These are phyloP conservation scores for Agonopterix subpropinquella DNA, from an alignment of 2,888 invertebrate genomes.

Conservation along the genomic window DNA sequence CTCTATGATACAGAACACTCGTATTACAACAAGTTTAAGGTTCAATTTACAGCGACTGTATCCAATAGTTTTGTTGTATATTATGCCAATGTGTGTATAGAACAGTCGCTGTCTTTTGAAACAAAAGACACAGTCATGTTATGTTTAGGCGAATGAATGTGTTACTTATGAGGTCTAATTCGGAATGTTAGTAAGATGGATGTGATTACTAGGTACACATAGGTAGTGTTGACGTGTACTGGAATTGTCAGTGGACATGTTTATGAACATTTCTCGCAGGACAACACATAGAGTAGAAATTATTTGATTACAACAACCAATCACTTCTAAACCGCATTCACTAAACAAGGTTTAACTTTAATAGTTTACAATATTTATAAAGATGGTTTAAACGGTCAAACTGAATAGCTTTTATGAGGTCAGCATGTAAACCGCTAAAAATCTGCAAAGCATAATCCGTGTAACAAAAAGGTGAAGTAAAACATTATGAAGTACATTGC, in stretches of 20 bases:
- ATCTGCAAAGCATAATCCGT: too few relatives aligned
- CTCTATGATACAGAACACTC: constrained; percentile 72
- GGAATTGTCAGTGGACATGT: constrained; percentile 36
- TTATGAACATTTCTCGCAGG: constrained; percentile 26
- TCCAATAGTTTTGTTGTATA: constrained; percentile 8
- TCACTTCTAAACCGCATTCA: constrained; percentile 39
- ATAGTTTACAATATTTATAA: too few relatives aligned
- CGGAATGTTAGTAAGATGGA: constrained; percentile 45
- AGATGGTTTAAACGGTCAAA: too few relatives aligned
- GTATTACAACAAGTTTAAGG: constrained; percentile 39
- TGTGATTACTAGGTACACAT: constrained; percentile 41
- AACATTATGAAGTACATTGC: too few relatives aligned
- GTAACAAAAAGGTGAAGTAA: too few relatives aligned
- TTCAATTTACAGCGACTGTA: constrained; percentile 49
- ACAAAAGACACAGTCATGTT: constrained; percentile 30
- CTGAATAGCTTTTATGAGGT: too few relatives aligned
- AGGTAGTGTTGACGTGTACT: constrained; percentile 39
- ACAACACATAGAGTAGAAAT: constrained; percentile 29
- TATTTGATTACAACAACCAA: constrained; percentile 48
- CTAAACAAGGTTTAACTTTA: constrained; percentile 26
- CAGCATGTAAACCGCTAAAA: too few relatives aligned
- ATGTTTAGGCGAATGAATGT: constrained; percentile 48
- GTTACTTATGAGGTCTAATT: constrained; percentile 49
- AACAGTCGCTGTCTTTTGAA: constrained; percentile 45
- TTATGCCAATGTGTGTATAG: constrained; percentile 7